Percentiles rank a stretch among this genome's conserved stretches.
phyloP scores from a whole-genome alignment of 2,888 invertebrate species.

The Acronicta leporina region DNA sequence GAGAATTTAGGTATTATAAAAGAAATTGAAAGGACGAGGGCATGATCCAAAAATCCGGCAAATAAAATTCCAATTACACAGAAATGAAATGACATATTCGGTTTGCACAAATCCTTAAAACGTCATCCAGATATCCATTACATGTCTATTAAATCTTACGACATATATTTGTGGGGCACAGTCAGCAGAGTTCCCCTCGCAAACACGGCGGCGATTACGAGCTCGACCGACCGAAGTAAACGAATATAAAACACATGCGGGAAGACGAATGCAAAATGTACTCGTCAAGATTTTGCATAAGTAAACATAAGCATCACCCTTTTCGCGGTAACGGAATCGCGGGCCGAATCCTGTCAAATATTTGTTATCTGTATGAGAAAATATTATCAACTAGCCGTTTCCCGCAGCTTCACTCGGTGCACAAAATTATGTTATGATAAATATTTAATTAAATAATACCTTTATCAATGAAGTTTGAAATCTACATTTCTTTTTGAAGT shows the following conservation, averaged over 20 bases:
- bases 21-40: constrained; percentile 66
- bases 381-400: constrained; percentile 1
- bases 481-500: too few species aligned
- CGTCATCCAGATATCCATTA: constrained; percentile 90
- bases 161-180: constrained; percentile 88
- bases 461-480: too few species aligned
- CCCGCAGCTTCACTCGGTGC: too few species aligned
- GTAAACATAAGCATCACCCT: constrained; percentile 83
- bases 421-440: too few species aligned
- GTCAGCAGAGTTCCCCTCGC: constrained; percentile 87
- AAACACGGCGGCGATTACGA: constrained; percentile 87
- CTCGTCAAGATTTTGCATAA: constrained; percentile 88
- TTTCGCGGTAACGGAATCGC: constrained; percentile 55
- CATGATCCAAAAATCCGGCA: constrained; percentile 85
- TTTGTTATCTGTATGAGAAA: constrained; percentile 45
- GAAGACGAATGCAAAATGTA: constrained; percentile 87
- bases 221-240: constrained; percentile 87
- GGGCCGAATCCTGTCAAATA: constrained; percentile 56
- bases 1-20: constrained; percentile 33
- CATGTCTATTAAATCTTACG: constrained; percentile 90
- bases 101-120: constrained; percentile 89
- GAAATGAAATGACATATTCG: constrained; percentile 87
- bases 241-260: constrained; percentile 89
- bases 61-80: constrained; percentile 87
- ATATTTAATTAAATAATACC: too few species aligned